These are phyloP conservation scores for Achatina immaculata DNA, from an alignment of 1,140 invertebrate species.

Conservation along the genomic window DNA sequence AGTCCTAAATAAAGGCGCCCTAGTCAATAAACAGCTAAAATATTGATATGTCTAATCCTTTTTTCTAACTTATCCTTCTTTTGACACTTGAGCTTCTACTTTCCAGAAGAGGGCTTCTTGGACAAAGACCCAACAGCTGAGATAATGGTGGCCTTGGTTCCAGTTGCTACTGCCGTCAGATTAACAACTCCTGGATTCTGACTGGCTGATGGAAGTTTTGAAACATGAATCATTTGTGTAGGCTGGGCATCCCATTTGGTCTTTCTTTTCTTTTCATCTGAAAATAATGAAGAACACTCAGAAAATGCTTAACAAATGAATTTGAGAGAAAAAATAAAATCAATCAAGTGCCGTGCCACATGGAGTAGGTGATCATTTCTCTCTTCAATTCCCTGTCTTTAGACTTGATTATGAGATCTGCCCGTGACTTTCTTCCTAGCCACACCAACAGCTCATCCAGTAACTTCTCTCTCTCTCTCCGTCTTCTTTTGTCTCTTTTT, in stretches of 20 bases:
- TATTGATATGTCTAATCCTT: background rate
- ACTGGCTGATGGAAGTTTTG: conserved; percentile 18
- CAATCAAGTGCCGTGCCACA: no score
- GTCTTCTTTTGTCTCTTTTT: no score
- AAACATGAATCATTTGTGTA: conserved; percentile 9
- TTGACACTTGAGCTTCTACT: background rate
- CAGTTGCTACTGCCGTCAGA: conserved; percentile 54
- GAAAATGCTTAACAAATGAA: background rate
- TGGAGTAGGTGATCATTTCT: no score
- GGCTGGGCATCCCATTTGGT: conserved; percentile 65
- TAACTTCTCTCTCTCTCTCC: no score
- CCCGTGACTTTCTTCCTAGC: no score
- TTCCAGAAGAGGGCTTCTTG: conserved; percentile 47
- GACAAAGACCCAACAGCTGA: conserved; percentile 60
- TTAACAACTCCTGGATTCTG: conserved; percentile 43
- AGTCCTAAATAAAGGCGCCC: background rate
- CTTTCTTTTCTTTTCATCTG: conserved; percentile 64
- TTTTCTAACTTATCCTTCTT: background rate
- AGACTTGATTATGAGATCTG: no score
- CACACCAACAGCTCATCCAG: no score
- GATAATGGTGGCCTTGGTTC: conserved; percentile 65
- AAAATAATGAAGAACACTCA: conserved; percentile 29
- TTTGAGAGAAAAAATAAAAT: no score
- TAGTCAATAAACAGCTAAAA: background rate
- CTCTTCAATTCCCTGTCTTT: no score